These are phyloP conservation scores for Nomada goodeniana DNA, from an alignment of 2,888 invertebrate genomes.

Conservation along the genomic window DNA sequence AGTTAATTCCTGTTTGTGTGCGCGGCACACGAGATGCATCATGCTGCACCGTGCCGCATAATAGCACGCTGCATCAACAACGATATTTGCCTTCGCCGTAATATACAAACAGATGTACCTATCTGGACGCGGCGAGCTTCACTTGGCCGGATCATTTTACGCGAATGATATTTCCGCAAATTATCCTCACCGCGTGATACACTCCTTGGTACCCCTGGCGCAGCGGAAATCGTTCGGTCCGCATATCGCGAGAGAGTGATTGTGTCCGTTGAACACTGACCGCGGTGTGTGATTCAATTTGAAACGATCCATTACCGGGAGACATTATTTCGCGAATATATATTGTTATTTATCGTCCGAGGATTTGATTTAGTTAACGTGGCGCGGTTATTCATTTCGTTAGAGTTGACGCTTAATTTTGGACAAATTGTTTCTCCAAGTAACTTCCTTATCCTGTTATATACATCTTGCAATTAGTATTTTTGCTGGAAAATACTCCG, in stretches of 20 bases:
- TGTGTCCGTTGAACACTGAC: conserved; percentile 13
- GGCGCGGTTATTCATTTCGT: neutral
- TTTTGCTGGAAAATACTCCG: no score
- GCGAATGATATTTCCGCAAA: conserved; percentile 46
- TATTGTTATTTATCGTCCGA: no score
- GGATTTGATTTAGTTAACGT: neutral
- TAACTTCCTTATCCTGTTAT: no score
- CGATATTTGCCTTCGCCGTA: conserved; percentile 50
- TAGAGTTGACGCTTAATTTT: neutral
- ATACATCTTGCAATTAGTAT: no score
- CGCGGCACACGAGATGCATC: conserved; percentile 28
- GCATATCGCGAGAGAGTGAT: conserved; percentile 11
- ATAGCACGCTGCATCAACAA: conserved; percentile 57
- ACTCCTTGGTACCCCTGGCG: no score
- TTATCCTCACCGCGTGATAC: conserved; percentile 13
- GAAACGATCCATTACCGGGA: neutral
- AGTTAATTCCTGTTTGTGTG: conserved; percentile 55
- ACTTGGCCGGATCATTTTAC: conserved; percentile 50
- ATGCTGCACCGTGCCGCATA: conserved; percentile 33
- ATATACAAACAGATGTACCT: conserved; percentile 52
- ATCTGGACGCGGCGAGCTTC: conserved; percentile 23
- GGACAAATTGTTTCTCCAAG: neutral
- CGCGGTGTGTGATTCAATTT: conserved; percentile 3
- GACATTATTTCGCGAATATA: no score
- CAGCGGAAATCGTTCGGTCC: conserved; percentile 3